A percentile compares a stretch with the other conserved stretches of the same genome.
Conservation (phyloP, 2,113 vertebrate species). For the Tinamus guttatus region DNA sequence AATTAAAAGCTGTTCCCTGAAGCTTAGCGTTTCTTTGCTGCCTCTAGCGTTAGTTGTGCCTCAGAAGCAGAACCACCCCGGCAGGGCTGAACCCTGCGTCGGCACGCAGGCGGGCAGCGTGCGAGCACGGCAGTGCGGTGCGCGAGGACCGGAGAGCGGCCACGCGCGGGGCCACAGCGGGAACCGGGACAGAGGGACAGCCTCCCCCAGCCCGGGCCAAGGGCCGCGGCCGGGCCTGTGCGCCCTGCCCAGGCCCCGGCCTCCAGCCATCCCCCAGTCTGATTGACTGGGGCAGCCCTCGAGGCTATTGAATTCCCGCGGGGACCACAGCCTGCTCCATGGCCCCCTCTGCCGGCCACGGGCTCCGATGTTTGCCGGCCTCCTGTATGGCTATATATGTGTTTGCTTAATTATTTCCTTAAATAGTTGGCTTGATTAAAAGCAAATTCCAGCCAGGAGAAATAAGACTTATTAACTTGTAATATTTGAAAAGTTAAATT, state of each 20-base stretch:
- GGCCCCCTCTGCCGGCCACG: accelerated
- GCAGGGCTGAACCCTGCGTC: accelerated
- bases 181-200: accelerated
- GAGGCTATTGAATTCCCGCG: accelerated
- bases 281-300: neutral
- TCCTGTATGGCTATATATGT: too few species aligned
- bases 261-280: accelerated
- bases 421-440: neutral
- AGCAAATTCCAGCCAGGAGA: accelerated
- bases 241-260: neutral
- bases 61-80: accelerated
- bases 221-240: too few species aligned
- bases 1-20: neutral
- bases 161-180: too few species aligned
- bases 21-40: accelerated
- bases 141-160: too few species aligned
- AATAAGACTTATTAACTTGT: neutral
- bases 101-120: neutral
- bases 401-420: too few species aligned
- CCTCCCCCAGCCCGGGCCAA: accelerated
- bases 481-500: neutral
- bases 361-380: accelerated
- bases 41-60: neutral
- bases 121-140: too few species aligned
- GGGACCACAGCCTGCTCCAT: accelerated